Conservation (phyloP, 1,140 invertebrate species). For the Bradynema listronoti region DNA sequence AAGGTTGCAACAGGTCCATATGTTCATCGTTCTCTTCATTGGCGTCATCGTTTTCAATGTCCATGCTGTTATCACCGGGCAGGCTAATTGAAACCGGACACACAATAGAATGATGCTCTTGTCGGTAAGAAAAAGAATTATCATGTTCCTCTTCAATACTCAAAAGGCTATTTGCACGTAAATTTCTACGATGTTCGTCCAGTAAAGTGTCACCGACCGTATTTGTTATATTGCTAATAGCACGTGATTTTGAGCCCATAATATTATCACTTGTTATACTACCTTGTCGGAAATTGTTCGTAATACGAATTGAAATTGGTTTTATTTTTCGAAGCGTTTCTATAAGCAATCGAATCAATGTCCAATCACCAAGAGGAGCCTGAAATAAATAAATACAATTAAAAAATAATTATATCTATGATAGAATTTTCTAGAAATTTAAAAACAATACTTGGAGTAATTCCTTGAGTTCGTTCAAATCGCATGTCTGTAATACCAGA, state of each 20-base stretch:
- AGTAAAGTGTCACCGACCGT: not conserved
- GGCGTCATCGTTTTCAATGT: constrained; percentile 1
- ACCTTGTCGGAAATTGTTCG: not conserved
- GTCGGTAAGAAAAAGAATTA: not conserved
- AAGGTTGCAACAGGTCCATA: no score
- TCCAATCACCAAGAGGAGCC: constrained; percentile 53
- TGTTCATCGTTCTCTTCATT: constrained; percentile 15
- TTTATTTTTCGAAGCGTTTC: constrained; percentile 51
- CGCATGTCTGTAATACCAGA: constrained; percentile 49
- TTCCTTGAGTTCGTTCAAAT: constrained; percentile 45
- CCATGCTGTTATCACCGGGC: no score
- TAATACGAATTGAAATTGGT: constrained; percentile 16
- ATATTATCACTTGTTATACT: not conserved
- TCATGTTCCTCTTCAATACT: constrained; percentile 15
- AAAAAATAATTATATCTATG: constrained; percentile 9
- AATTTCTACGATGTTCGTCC: not conserved
- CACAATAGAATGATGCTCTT: no score
- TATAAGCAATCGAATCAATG: constrained; percentile 46
- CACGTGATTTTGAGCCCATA: no score
- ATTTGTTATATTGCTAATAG: no score
- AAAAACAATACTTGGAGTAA: constrained; percentile 37
- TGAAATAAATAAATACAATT: constrained; percentile 13
- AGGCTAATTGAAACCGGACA: constrained; percentile 10
- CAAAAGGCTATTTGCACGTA: constrained; percentile 4
- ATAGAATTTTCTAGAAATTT: not conserved